Evolutionary conservation across 2,113 vertebrate genomes (phyloP).

Genomic region (Tautogolabrus adspersus): DNA sequence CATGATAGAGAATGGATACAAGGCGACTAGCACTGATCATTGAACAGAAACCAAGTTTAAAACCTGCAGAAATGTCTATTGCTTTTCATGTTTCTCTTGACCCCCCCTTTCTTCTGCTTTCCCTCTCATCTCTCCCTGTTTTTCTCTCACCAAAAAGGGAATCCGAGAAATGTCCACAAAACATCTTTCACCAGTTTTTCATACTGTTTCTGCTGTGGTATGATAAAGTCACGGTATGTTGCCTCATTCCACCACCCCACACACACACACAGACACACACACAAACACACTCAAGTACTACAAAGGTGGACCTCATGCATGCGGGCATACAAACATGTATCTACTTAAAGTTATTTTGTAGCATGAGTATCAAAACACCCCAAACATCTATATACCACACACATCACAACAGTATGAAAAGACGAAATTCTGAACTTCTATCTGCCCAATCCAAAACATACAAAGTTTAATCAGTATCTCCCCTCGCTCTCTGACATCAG

Average conservation of each 20-base stretch:
- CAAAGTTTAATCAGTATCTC: constrained; percentile 14
- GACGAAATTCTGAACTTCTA: constrained; percentile 5
- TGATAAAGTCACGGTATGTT: constrained; percentile 73
- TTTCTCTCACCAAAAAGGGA: constrained; percentile 46
- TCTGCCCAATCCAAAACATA: constrained; percentile 19
- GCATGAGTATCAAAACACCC: neutral
- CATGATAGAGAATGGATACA: constrained; percentile 50
- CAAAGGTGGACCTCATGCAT: constrained; percentile 37
- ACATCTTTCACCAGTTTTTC: constrained; percentile 81
- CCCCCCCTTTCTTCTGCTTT: constrained; percentile 5
- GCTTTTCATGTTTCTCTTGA: constrained; percentile 44
- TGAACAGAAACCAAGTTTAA: constrained; percentile 51
- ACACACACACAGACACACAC: constrained; percentile 23
- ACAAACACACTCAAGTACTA: constrained; percentile 12
- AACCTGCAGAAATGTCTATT: constrained; percentile 47
- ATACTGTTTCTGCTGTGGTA: constrained; percentile 75
- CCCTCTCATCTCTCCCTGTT: neutral
- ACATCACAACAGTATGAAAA: constrained; percentile 6
- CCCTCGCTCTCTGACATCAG: constrained; percentile 23
- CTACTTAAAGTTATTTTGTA: constrained; percentile 18
- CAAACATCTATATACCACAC: neutral
- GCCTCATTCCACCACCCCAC: constrained; percentile 47
- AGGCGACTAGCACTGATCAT: constrained; percentile 47
- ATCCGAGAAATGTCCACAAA: constrained; percentile 76
- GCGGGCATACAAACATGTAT: constrained; percentile 26